A percentile compares a stretch with the other conserved stretches of the same genome.
Evolutionary conservation across 1,140 invertebrate species (phyloP).

Genomic region (Drosophila chauvacae): DNA sequence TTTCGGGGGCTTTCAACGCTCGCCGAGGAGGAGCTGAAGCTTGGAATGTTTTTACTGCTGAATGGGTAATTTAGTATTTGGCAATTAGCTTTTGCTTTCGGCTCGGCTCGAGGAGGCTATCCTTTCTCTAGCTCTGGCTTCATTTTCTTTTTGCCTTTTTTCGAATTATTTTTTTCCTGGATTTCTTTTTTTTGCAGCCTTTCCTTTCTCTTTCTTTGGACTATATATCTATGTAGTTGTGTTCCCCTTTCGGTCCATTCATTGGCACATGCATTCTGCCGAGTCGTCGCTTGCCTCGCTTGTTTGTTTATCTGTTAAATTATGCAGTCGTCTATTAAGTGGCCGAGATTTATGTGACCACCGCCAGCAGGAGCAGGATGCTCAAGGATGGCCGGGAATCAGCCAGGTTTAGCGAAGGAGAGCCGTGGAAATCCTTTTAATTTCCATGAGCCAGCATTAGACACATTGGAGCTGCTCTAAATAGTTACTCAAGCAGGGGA

Average conservation of each 20-base stretch:
- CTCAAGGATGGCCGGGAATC: slow-evolving; percentile 7
- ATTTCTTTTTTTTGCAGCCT: slow-evolving; percentile 2
- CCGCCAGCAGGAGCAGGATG: slow-evolving; percentile 26
- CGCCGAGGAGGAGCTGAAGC: slow-evolving; percentile 30
- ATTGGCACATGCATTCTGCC: slow-evolving; percentile 55
- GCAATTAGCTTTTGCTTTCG: slow-evolving; percentile 81
- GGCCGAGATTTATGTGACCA: slow-evolving; percentile 73
- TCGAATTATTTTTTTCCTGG: not conserved
- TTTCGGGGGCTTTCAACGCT: slow-evolving; percentile 59
- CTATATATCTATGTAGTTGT: not conserved
- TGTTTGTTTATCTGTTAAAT: slow-evolving; percentile 82
- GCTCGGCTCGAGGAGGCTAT: slow-evolving; percentile 19
- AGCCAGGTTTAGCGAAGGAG: slow-evolving; percentile 1
- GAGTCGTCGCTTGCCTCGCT: slow-evolving; percentile 61
- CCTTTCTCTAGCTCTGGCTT: slow-evolving; percentile 9
- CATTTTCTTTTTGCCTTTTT: slow-evolving; percentile 7
- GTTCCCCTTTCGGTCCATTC: slow-evolving; percentile 32
- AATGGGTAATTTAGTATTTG: slow-evolving; percentile 83
- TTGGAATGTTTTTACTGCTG: slow-evolving; percentile 79
- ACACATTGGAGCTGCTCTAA: not conserved
- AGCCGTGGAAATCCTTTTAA: slow-evolving; percentile 30
- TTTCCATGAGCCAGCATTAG: slow-evolving; percentile 22
- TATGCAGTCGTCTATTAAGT: slow-evolving; percentile 83
- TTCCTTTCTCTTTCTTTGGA: slow-evolving; percentile 9
- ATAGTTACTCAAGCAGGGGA: slow-evolving; percentile 1